Conservation (phyloP, 2,888 invertebrate genomes). For the Nysson spinosus region DNA sequence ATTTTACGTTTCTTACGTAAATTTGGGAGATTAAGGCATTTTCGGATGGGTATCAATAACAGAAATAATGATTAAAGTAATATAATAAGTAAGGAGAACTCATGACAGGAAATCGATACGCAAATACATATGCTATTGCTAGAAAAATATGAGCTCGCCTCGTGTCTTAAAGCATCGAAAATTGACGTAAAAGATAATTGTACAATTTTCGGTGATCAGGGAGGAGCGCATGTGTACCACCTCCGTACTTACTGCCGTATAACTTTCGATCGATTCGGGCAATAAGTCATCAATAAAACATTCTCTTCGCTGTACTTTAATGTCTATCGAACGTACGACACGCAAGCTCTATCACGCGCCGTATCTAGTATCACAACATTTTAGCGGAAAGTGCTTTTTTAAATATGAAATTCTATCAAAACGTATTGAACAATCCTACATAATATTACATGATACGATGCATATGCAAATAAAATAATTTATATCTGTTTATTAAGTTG, state of each 20-base stretch:
- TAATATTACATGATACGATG: too few species aligned
- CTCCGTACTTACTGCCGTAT: conserved; percentile 24
- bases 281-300: conserved; percentile 58
- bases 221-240: conserved; percentile 20
- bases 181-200: conserved; percentile 7
- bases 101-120: not conserved
- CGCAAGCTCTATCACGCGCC: conserved; percentile 25
- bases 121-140: not conserved
- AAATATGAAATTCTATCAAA: not conserved
- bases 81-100: not conserved
- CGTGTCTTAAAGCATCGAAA: too few species aligned
- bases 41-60: too few species aligned
- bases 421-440: too few species aligned
- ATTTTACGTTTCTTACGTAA: too few species aligned
- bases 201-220: conserved; percentile 10
- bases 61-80: not conserved
- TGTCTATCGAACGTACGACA: conserved; percentile 27
- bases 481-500: too few species aligned
- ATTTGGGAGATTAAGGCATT: too few species aligned
- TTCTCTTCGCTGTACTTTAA: conserved; percentile 31
- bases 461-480: too few species aligned
- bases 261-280: conserved; percentile 50
- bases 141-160: not conserved
- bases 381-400: not conserved
- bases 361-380: conserved; percentile 12